Base-by-base conservation (phyloP, 2,797 vertebrate genomes). In the Pangasius djambal region DNA sequence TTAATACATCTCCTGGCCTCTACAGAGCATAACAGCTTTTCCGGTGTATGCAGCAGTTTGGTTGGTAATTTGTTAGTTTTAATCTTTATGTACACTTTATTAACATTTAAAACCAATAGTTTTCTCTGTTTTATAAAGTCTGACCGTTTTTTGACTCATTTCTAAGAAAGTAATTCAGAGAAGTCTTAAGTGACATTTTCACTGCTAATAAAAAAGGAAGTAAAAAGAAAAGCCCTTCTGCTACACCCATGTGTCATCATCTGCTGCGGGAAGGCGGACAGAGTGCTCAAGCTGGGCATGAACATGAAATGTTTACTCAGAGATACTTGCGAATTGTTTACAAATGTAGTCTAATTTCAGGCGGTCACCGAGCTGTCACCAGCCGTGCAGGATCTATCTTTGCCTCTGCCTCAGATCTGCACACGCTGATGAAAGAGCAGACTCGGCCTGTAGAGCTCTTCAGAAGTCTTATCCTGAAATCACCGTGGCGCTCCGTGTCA, bases 91-190 rank as follows among this genome's bases (percentile, higher is more conserved):
- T 52, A n/a, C 31, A 40, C 3, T 22, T 59, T n/a, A 37, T 12
- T 37, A 82, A 37, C 9, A 37, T 82, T 59, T 40, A 59, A 37
- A 82, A 25, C 0, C 31, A 59, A 20, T 4, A 3, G 28, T 9
- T 9, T 55, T 18, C 28, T 55, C 15, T 52, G 28, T 31, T 78
- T 82, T 37, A 25, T 61, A 6, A 34, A 6, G 34, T 37, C 22
- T 37, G 31, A 59, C 31, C 20, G 0, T 37, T 40, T 61, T 48
- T 25, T 7, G 0, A 37, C 31, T 61, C 55, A 59, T 61, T 61
- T 82, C 79, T 61, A 37, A 61, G 55, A 61, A 82, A 61, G 34
- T 22, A 37, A 59, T 82, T 78, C 75, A 78, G 75, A 79, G 50
- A 78, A 52, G 48, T n/a, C 48, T 50, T 78, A 16, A 48, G 6